These are phyloP conservation scores for Acrocyrtus sp. DNA, from an alignment of 2,888 invertebrate genomes.

Conservation along the genomic window DNA sequence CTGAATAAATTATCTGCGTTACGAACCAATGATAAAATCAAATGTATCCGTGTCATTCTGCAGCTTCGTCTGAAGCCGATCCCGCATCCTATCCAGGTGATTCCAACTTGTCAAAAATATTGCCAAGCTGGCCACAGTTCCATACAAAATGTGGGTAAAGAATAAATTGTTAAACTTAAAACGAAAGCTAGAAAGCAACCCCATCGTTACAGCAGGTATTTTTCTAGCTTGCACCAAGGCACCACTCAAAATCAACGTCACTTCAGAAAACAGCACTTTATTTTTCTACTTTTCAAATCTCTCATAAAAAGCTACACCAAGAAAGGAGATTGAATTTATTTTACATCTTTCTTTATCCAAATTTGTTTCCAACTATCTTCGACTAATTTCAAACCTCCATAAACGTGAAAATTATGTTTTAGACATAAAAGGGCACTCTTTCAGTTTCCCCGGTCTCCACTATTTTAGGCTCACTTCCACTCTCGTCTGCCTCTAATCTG, in stretches of 20 bases:
- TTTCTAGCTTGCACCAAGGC: too few relatives aligned
- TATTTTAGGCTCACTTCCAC: neutral
- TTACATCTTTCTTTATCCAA: neutral
- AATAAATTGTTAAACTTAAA: conserved; percentile 40
- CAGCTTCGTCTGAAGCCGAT: conserved; percentile 34
- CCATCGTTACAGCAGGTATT: too few relatives aligned
- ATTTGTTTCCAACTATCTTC: neutral
- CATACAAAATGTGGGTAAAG: conserved; percentile 39
- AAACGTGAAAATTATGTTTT: neutral
- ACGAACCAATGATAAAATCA: conserved; percentile 50
- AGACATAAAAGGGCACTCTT: neutral
- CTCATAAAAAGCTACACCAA: neutral
- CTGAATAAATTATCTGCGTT: too few relatives aligned
- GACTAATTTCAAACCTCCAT: neutral
- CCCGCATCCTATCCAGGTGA: conserved; percentile 35
- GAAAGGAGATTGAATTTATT: neutral
- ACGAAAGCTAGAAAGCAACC: conserved; percentile 38
- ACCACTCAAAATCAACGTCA: neutral
- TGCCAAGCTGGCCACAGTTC: conserved; percentile 39
- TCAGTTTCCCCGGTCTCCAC: neutral
- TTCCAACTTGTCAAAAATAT: conserved; percentile 42
- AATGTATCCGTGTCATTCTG: conserved; percentile 48
- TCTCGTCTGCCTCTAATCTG: conserved; percentile 14
- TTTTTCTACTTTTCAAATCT: neutral
- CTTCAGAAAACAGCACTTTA: neutral